Evolutionary conservation across 2,888 invertebrate species (phyloP).

Genomic region (Philereme transversata): DNA sequence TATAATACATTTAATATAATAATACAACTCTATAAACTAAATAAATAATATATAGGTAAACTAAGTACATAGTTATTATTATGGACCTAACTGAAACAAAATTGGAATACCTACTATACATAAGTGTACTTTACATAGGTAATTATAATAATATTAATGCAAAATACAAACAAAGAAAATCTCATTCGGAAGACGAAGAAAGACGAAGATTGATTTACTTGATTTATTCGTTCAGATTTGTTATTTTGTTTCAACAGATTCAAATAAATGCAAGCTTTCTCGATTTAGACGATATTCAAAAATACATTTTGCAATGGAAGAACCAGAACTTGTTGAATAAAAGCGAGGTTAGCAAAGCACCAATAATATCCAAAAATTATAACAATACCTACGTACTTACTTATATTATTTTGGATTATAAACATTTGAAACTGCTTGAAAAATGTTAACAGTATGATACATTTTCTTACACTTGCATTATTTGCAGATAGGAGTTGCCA

Average conservation of each 20-base stretch:
- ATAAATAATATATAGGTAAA: too few relatives aligned
- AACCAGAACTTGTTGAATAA: slow-evolving; percentile 65
- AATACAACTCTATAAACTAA: too few relatives aligned
- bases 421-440: too few relatives aligned
- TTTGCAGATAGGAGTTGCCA: slow-evolving; percentile 63
- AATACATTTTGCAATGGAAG: slow-evolving; percentile 73
- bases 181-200: too few relatives aligned
- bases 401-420: slow-evolving; percentile 1
- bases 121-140: too few relatives aligned
- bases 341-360: slow-evolving; percentile 66
- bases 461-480: not conserved
- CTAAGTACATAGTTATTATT: not conserved
- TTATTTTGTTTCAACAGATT: slow-evolving; percentile 55
- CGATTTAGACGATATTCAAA: slow-evolving; percentile 71
- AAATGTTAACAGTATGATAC: too few relatives aligned
- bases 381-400: not conserved
- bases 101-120: too few relatives aligned
- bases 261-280: slow-evolving; percentile 63
- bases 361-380: not conserved
- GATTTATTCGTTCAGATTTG: not conserved
- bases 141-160: too few relatives aligned
- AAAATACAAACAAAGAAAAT: too few relatives aligned
- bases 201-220: too few relatives aligned
- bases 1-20: too few relatives aligned
- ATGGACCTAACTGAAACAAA: not conserved